phyloP scores from a whole-genome alignment of 2,888 invertebrate genomes.

The Odontothrips loti region DNA sequence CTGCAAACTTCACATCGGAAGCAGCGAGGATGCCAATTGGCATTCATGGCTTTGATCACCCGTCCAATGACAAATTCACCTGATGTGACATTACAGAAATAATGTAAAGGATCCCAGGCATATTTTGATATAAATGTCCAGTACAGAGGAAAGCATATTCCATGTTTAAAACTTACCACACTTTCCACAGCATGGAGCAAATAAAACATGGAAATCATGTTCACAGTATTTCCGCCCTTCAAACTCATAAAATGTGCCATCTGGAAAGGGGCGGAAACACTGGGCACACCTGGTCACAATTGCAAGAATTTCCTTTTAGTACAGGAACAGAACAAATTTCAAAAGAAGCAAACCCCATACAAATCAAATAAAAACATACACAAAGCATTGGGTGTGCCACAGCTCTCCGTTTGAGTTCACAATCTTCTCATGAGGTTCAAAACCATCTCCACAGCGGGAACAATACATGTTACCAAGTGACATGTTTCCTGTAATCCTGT shows the following conservation, averaged over 20 bases:
- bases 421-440: slow-evolving; percentile 94
- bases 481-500: slow-evolving; percentile 59
- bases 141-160: slow-evolving; percentile 31
- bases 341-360: not conserved
- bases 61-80: slow-evolving; percentile 96
- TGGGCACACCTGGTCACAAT: slow-evolving; percentile 77
- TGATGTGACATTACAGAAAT: slow-evolving; percentile 43
- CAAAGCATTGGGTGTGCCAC: slow-evolving; percentile 99
- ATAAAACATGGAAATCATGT: slow-evolving; percentile 95
- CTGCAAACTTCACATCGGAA: slow-evolving; percentile 94
- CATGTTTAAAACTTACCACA: slow-evolving; percentile 53
- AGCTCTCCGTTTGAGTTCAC: slow-evolving; percentile 97
- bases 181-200: slow-evolving; percentile 88
- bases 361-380: slow-evolving; percentile 62
- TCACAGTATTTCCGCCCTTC: slow-evolving; percentile 99
- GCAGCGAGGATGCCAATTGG: slow-evolving; percentile 98
- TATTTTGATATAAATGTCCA: slow-evolving; percentile 31
- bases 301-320: slow-evolving; percentile 30
- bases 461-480: slow-evolving; percentile 90
- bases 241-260: slow-evolving; percentile 97
- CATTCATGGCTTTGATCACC: slow-evolving; percentile 99
- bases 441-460: slow-evolving; percentile 92
- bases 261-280: slow-evolving; percentile 96
- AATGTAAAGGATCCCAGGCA: not conserved
- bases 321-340: slow-evolving; percentile 31